Percentiles rank a stretch among this genome's conserved stretches.
These are phyloP conservation scores for Orthonychiurus folsomi DNA, from an alignment of 2,888 invertebrate genomes.

Conservation along the genomic window DNA sequence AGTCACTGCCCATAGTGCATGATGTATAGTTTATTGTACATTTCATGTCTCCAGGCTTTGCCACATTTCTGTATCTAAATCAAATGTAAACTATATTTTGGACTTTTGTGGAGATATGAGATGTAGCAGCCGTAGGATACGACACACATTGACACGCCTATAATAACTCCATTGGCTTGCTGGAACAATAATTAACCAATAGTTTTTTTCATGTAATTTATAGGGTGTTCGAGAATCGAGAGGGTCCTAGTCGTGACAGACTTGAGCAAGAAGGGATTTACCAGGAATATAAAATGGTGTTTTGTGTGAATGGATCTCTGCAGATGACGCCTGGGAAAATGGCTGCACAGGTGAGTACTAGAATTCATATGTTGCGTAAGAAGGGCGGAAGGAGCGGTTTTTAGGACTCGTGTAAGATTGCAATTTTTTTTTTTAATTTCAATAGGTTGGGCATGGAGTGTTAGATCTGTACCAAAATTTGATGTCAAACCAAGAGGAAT, in stretches of 20 bases:
- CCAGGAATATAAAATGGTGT: constrained; percentile 40
- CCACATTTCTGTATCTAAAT: no score
- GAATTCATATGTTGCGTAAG: not conserved
- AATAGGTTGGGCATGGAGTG: constrained; percentile 35
- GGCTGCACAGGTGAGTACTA: constrained; percentile 37
- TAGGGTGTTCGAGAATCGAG: constrained; percentile 40
- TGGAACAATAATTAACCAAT: no score
- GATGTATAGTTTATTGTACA: no score
- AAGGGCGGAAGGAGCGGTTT: not conserved
- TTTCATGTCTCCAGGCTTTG: no score
- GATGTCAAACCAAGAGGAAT: constrained; percentile 35
- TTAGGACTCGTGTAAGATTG: not conserved
- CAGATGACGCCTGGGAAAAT: constrained; percentile 40
- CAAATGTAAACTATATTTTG: no score
- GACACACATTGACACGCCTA: no score
- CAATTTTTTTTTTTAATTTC: not conserved
- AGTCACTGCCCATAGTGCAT: no score
- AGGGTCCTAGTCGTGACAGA: constrained; percentile 14
- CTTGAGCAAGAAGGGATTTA: constrained; percentile 26
- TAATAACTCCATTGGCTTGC: no score
- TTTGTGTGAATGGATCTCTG: constrained; percentile 37
- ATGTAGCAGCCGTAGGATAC: no score
- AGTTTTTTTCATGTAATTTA: no score
- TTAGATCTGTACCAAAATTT: constrained; percentile 38
- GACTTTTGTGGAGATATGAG: no score